These are phyloP conservation scores for Ganaspis brasiliensis DNA, from an alignment of 2,888 invertebrate species.

Conservation along the genomic window DNA sequence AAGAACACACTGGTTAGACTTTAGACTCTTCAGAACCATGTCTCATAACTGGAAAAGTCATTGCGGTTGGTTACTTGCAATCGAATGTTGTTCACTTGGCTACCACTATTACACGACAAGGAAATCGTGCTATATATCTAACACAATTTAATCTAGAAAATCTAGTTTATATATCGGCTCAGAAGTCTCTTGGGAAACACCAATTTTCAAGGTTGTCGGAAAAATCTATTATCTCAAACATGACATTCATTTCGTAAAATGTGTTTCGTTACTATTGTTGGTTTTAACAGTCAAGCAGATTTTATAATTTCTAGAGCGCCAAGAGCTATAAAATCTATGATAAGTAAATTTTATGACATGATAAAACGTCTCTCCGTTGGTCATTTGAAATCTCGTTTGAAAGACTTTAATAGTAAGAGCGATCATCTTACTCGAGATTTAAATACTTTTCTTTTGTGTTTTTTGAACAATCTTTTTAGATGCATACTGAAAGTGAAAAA, in stretches of 20 bases:
- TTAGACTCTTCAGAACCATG: constrained; percentile 13
- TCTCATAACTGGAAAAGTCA: constrained; percentile 20
- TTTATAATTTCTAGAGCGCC: not conserved
- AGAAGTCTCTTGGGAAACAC: not conserved
- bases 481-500: no score
- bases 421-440: no score
- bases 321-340: not conserved
- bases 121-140: constrained; percentile 9
- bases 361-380: not conserved
- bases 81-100: constrained; percentile 28
- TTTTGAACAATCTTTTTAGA: no score
- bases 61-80: constrained; percentile 39
- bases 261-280: not conserved
- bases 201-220: not conserved
- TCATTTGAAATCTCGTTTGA: not conserved
- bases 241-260: not conserved
- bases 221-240: not conserved
- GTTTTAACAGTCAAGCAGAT: not conserved
- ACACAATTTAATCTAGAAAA: constrained; percentile 5
- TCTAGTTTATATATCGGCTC: not conserved
- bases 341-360: not conserved
- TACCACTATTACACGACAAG: constrained; percentile 11
- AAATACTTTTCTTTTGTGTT: no score
- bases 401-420: not conserved
- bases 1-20: constrained; percentile 29